Evolutionary conservation across 2,797 vertebrate genomes (phyloP), one percentile per base, ranked within the genome.

Genomic region (Mormyrops attenuatus): DNA sequence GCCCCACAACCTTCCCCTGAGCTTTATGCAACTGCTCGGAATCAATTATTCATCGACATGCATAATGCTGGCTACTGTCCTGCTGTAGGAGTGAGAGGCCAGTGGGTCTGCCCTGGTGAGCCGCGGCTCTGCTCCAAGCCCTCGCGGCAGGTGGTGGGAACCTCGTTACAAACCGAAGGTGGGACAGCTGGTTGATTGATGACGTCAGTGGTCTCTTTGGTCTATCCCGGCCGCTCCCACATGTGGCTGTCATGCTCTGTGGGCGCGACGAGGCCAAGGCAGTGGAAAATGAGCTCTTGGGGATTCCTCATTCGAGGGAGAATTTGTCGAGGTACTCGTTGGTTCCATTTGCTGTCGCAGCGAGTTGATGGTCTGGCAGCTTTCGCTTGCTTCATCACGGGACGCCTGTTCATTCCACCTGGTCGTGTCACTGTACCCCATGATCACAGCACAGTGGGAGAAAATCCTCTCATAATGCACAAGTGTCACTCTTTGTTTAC

Each of bases 41-140:
- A 92, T 96, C 95, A 96, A 96, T 96, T 95, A 96, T 96, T 96
- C 93, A 96, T 94, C 50, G 34, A 80, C 93, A 96, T 96, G 93
- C 95, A 95, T 96, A 95, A 96, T 96, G 96, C 94, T 93, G 90
- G 88, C n/a, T 69, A 90, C 92, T 95, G 93, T 93, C 94, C 94
- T 94, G 93, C 94, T 95, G 93, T 93, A 94, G 94, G 95, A 92
- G 93, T 92, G 77, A 57, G 52, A 88, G 92, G 92, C 93, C 93
- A 91, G 94, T 93, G 92, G 60, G 92, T 95, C 94, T 90, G 90
- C 92, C 93, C 92, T 92, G 26, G 85, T 57, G 49, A 52, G 4
- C 49, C 49, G 9, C 49, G 2, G 84, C 84, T 69, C 57, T 69
- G 41, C 60, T 47, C 38, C 66, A 63, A 69, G 13, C 11, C 20